Conservation (phyloP, 1,140 invertebrate genomes). For the Micrasema minimum region DNA sequence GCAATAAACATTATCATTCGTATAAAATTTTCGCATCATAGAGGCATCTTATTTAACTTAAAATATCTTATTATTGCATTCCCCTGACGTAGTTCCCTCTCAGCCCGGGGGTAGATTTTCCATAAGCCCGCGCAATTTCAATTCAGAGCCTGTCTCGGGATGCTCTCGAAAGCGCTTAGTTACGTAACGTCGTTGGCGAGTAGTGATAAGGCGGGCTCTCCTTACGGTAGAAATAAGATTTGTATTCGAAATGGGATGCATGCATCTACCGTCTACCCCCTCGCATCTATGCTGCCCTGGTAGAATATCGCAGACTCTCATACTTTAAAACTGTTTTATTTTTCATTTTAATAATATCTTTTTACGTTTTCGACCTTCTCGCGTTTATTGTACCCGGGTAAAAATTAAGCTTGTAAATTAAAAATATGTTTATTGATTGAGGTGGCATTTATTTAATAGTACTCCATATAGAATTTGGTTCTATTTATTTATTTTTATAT, state of each 20-base stretch:
- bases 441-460: no score
- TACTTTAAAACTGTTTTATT: no score
- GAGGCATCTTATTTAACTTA: no score
- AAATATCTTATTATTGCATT: slow-evolving; percentile 21
- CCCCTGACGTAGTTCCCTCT: slow-evolving; percentile 45
- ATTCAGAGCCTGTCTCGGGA: slow-evolving; percentile 50
- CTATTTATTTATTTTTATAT: no score
- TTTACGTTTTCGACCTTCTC: no score
- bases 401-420: no score
- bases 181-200: slow-evolving; percentile 49
- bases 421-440: no score
- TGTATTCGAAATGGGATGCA: slow-evolving; percentile 46
- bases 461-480: no score
- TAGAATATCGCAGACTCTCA: neutral
- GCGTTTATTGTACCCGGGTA: no score
- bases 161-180: slow-evolving; percentile 47
- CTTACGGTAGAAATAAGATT: slow-evolving; percentile 46
- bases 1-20: no score
- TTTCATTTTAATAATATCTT: no score
- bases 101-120: slow-evolving; percentile 46
- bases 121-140: slow-evolving; percentile 53
- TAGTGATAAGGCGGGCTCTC: slow-evolving; percentile 46
- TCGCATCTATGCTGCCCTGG: neutral
- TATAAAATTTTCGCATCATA: no score
- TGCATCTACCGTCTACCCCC: slow-evolving; percentile 8